Evolutionary conservation across 2,888 invertebrate genomes (phyloP).

Genomic region (Volucella bombylans): DNA sequence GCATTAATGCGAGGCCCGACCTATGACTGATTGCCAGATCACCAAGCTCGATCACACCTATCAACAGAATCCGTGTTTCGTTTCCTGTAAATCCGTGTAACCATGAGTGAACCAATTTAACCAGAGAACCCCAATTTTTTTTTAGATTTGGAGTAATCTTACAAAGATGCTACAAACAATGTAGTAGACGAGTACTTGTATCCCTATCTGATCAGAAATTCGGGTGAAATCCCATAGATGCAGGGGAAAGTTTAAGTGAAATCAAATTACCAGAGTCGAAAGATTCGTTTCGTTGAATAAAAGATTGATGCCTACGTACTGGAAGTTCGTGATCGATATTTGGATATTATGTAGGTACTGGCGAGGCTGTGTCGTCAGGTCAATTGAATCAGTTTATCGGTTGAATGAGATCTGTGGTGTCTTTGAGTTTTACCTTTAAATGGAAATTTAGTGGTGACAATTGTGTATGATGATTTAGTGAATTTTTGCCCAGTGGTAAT

Average conservation of each 20-base stretch:
- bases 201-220: slow-evolving; percentile 16
- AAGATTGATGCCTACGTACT: slow-evolving; percentile 31
- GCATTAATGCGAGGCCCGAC: slow-evolving; percentile 45
- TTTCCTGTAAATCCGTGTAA: slow-evolving; percentile 32
- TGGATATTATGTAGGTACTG: slow-evolving; percentile 37
- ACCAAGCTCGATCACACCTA: not conserved
- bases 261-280: slow-evolving; percentile 12
- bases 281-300: slow-evolving; percentile 52
- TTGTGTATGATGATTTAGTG: slow-evolving; percentile 48
- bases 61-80: slow-evolving; percentile 6
- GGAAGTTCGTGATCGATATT: slow-evolving; percentile 19
- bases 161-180: slow-evolving; percentile 7
- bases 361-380: slow-evolving; percentile 45
- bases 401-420: slow-evolving; percentile 44
- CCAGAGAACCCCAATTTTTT: slow-evolving; percentile 13
- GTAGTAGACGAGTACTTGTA: not conserved
- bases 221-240: slow-evolving; percentile 47
- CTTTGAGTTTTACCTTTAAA: slow-evolving; percentile 25
- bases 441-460: slow-evolving; percentile 49
- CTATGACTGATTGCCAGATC: slow-evolving; percentile 43
- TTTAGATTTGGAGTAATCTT: slow-evolving; percentile 4
- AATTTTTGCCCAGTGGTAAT: slow-evolving; percentile 11
- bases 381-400: slow-evolving; percentile 60
- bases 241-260: slow-evolving; percentile 28
- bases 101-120: slow-evolving; percentile 50